Evolutionary conservation across 2,113 vertebrate species (phyloP).

Genomic region (Callorhinus ursinus): DNA sequence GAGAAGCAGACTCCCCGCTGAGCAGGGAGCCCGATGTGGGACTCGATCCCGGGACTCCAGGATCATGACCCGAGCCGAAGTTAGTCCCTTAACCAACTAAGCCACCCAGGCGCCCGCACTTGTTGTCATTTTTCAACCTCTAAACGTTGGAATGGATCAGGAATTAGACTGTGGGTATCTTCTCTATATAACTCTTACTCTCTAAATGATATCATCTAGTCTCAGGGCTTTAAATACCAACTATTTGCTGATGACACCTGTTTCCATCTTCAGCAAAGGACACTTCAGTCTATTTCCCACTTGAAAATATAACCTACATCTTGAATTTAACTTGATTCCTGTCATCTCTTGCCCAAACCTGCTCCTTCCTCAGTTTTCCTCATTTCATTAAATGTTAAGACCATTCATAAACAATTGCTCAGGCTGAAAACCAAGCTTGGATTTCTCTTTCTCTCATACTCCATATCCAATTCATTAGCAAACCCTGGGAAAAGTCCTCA

Average conservation of each 20-base stretch:
- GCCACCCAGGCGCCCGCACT: no score
- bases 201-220: not conserved
- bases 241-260: slow-evolving; percentile 12
- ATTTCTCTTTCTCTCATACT: not conserved
- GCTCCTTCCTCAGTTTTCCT: not conserved
- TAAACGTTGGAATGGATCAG: not conserved
- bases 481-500: not conserved
- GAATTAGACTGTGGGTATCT: not conserved
- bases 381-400: not conserved
- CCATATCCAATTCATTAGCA: not conserved
- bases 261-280: slow-evolving; percentile 17
- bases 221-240: slow-evolving; percentile 45
- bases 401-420: slow-evolving; percentile 7
- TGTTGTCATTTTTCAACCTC: not conserved
- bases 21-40: no score
- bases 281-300: not conserved
- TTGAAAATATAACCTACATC: not conserved
- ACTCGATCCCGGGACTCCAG: no score
- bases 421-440: not conserved
- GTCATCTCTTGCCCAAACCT: not conserved
- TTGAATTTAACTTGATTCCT: slow-evolving; percentile 40
- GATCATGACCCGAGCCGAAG: no score
- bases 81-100: no score
- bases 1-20: no score
- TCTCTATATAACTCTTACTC: not conserved